A percentile compares a stretch with the other conserved stretches of the same genome.
Conservation (phyloP, 2,888 invertebrate species). For the Eulithis prunata region DNA sequence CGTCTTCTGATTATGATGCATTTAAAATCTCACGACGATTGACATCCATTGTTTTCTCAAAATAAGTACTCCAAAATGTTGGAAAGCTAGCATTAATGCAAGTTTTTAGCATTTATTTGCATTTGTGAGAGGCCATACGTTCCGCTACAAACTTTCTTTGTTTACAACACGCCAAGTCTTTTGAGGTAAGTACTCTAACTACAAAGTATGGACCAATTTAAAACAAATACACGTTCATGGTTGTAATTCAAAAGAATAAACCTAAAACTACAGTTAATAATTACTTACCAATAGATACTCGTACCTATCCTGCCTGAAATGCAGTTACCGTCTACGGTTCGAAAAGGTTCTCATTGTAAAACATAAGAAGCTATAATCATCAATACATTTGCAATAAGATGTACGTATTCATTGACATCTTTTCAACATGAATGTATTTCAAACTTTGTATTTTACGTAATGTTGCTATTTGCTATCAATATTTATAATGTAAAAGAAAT, state of each 20-base stretch:
- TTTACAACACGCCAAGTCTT: constrained; percentile 10
- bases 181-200: constrained; percentile 4
- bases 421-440: too few species aligned
- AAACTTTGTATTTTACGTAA: too few species aligned
- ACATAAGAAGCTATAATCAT: too few species aligned
- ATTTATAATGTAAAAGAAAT: constrained; percentile 6
- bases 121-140: constrained; percentile 34
- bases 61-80: constrained; percentile 23
- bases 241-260: background rate
- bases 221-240: too few species aligned
- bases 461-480: background rate
- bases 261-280: too few species aligned
- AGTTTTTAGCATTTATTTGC: constrained; percentile 26
- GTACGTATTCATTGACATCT: too few species aligned
- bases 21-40: constrained; percentile 1
- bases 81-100: constrained; percentile 35
- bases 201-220: background rate
- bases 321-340: too few species aligned
- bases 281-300: too few species aligned
- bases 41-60: constrained; percentile 3
- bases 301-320: too few species aligned
- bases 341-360: too few species aligned
- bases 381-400: too few species aligned
- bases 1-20: background rate
- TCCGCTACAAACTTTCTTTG: constrained; percentile 42